Conservation (phyloP, 2,113 vertebrate species). For the Alligator sinensis region DNA sequence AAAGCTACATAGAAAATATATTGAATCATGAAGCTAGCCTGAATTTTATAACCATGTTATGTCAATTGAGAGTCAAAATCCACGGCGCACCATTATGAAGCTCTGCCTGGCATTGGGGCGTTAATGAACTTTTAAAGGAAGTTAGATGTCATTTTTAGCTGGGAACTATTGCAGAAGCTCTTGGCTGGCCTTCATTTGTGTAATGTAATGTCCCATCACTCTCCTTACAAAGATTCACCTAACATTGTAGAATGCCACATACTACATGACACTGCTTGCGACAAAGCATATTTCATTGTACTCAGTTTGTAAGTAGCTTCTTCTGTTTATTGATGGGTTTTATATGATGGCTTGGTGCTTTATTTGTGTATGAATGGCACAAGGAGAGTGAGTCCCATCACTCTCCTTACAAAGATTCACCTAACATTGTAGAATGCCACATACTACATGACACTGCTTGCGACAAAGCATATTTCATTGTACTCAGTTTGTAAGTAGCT, state of each 20-base stretch:
- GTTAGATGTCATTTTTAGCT: not conserved
- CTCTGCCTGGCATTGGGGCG: not conserved
- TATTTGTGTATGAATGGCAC: too few species aligned
- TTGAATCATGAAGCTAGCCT: not conserved
- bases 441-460: not conserved
- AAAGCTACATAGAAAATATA: not conserved
- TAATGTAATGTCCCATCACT: not conserved
- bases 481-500: conserved; percentile 42
- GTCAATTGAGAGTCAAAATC: not conserved
- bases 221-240: not conserved
- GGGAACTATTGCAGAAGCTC: not conserved
- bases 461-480: conserved; percentile 17
- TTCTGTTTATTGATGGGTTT: not conserved
- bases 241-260: not conserved
- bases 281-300: conserved; percentile 1
- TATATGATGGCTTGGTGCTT: conserved; percentile 29
- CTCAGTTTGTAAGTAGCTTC: conserved; percentile 43
- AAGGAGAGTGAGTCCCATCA: too few species aligned
- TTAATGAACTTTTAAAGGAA: not conserved
- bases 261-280: not conserved
- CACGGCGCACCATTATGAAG: not conserved
- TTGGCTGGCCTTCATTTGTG: not conserved
- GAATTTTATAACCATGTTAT: not conserved
- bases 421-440: not conserved
- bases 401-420: not conserved